Base-by-base conservation (phyloP, 1,140 invertebrate genomes). In the Dufourea novaeangliae region DNA sequence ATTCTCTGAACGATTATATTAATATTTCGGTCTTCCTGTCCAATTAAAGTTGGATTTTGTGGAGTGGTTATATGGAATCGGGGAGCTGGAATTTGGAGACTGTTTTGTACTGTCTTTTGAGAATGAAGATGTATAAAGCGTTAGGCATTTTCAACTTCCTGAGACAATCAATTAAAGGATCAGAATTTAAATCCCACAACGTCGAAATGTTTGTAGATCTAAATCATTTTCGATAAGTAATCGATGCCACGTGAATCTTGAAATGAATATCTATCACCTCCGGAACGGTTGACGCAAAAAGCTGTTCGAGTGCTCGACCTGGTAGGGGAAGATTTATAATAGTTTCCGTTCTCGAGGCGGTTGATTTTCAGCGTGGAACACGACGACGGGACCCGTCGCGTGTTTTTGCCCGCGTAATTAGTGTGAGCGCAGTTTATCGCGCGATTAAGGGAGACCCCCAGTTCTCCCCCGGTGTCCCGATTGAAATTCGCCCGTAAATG, bases 401-500 rank as follows among this genome's bases (percentile, higher is more conserved):
- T 37, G 64, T 76, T 76, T 69, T 68, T 69, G 41, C 39, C 14
- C 72, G 37, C 29, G 50, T 34, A 68, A 56, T 68, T 76, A 59
- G 39, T 22, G 39, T n/a, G 64, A 46, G 54, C 54, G 39, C 41
- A 69, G 73, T 76, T 76, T 76, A 76, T 76, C 66, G 64, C 22
- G 39, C 66, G 73, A 76, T 76, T 69, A 69, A 50, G 29, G 29
- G 32, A 76, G 39, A 11, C 68, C 44, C 73, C 27, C 27, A 27
- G 71, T 56, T 56, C n/a, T n/a, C n/a, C 20, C 1, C 46, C 46
- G 5, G 20, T n/a, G n/a, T 50, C 20, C 39, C 22, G 69, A 76
- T 76, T 69, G 73, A 76, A 76, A 61, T 78, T 72, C 63, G 29
- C 37, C 66, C 6, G 54, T 54, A 67, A 72, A 72, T 66, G 76